Conservation (phyloP, 2,888 invertebrate species). For the Mesorhabditis spiculigera region DNA sequence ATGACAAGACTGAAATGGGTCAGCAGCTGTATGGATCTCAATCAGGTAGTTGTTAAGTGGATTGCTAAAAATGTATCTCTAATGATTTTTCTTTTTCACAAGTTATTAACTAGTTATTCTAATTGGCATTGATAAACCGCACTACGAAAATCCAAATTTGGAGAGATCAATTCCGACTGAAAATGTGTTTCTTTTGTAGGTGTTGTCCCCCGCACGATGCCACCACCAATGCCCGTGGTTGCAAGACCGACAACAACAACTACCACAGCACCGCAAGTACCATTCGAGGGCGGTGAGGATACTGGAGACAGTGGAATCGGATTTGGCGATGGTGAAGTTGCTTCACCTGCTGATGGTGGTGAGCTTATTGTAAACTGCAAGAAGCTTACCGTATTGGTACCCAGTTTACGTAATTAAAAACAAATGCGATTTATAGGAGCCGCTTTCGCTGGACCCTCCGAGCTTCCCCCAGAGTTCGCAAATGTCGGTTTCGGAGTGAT, state of each 20-base stretch:
- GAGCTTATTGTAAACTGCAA: constrained; percentile 11
- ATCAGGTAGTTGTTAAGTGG: too few species aligned
- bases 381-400: too few species aligned
- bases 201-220: neutral
- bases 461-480: constrained; percentile 40
- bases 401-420: too few species aligned
- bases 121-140: too few species aligned
- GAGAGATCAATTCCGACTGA: neutral
- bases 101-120: too few species aligned
- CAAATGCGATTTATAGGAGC: constrained; percentile 19
- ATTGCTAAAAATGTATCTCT: too few species aligned
- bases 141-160: neutral
- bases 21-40: neutral
- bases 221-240: constrained; percentile 28
- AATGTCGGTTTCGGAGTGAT: constrained; percentile 35
- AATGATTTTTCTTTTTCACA: too few species aligned
- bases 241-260: constrained; percentile 33
- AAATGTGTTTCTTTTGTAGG: neutral
- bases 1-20: neutral
- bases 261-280: constrained; percentile 15
- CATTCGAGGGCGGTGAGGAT: constrained; percentile 15
- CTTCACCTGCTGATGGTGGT: constrained; percentile 11
- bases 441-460: constrained; percentile 38
- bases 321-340: constrained; percentile 7
- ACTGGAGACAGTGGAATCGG: constrained; percentile 14